These are phyloP conservation scores for Drosophila tripunctata DNA, from an alignment of 2,888 invertebrate genomes.

Conservation along the genomic window DNA sequence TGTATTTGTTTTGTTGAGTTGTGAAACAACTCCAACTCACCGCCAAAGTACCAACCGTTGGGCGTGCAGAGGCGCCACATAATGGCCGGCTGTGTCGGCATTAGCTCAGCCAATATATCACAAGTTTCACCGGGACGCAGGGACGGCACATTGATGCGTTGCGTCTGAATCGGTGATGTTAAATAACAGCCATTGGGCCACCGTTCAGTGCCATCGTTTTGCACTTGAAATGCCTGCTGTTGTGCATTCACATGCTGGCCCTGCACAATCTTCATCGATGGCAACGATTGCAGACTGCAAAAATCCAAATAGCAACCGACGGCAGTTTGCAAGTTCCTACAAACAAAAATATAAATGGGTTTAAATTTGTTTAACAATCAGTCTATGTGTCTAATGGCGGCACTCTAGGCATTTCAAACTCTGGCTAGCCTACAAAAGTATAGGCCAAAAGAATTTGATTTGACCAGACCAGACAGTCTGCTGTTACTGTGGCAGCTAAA, in stretches of 20 bases:
- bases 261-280: slow-evolving; percentile 90
- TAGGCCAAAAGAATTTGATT: too few relatives aligned
- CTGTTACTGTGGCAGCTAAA: too few relatives aligned
- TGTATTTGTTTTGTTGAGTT: not conserved
- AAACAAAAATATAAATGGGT: not conserved
- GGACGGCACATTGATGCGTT: slow-evolving; percentile 85
- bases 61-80: slow-evolving; percentile 96
- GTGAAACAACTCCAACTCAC: slow-evolving; percentile 85
- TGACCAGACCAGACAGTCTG: too few relatives aligned
- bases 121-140: slow-evolving; percentile 91
- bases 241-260: slow-evolving; percentile 76
- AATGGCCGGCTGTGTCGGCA: slow-evolving; percentile 91
- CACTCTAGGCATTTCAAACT: too few relatives aligned
- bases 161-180: slow-evolving; percentile 86
- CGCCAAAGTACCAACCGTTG: slow-evolving; percentile 96
- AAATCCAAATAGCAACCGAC: slow-evolving; percentile 98
- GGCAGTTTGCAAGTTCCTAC: slow-evolving; percentile 98
- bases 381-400: too few relatives aligned
- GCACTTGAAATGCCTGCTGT: slow-evolving; percentile 92
- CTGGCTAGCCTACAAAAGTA: too few relatives aligned
- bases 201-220: slow-evolving; percentile 92
- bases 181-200: slow-evolving; percentile 95
- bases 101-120: slow-evolving; percentile 89
- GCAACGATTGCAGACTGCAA: slow-evolving; percentile 89
- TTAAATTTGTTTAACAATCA: not conserved